These are phyloP conservation scores for Rynchops niger DNA, from an alignment of 2,113 vertebrate genomes.

Conservation along the genomic window DNA sequence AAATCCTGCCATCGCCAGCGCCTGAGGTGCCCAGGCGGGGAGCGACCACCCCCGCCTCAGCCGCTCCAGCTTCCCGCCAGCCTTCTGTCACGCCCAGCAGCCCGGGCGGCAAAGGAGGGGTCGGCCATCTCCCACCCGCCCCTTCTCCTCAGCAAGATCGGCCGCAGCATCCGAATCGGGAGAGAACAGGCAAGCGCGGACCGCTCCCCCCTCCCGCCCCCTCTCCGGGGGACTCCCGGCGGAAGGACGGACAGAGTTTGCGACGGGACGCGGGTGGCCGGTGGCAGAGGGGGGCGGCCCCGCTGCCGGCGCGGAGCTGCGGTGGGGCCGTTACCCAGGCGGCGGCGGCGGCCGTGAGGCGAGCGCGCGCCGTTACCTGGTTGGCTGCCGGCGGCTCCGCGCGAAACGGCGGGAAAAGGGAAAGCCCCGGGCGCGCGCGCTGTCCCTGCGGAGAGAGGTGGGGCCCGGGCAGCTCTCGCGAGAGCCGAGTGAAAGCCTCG, in stretches of 20 bases:
- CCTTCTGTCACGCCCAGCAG: neutral
- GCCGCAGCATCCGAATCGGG: neutral
- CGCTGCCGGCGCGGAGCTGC: too few species aligned
- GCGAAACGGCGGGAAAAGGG: neutral
- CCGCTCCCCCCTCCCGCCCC: too few species aligned
- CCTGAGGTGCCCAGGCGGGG: neutral
- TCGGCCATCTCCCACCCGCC: neutral
- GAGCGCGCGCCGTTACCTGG: constrained; percentile 28
- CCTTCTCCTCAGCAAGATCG: neutral
- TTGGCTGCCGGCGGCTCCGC: neutral
- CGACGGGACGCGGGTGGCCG: too few species aligned
- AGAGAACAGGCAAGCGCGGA: neutral
- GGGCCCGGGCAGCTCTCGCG: neutral
- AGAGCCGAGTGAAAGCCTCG: too few species aligned
- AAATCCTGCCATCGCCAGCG: neutral
- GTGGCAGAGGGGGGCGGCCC: neutral
- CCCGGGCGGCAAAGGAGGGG: neutral
- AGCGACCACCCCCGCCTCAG: neutral
- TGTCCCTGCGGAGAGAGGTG: neutral
- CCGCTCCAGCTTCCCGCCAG: neutral
- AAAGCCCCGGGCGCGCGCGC: fast-evolving
- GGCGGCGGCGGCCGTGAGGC: neutral
- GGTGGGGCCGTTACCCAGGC: neutral
- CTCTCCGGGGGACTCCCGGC: neutral
- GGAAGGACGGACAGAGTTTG: neutral